Base-by-base conservation (phyloP, 1,140 invertebrate species). In the Drosophila varians region DNA sequence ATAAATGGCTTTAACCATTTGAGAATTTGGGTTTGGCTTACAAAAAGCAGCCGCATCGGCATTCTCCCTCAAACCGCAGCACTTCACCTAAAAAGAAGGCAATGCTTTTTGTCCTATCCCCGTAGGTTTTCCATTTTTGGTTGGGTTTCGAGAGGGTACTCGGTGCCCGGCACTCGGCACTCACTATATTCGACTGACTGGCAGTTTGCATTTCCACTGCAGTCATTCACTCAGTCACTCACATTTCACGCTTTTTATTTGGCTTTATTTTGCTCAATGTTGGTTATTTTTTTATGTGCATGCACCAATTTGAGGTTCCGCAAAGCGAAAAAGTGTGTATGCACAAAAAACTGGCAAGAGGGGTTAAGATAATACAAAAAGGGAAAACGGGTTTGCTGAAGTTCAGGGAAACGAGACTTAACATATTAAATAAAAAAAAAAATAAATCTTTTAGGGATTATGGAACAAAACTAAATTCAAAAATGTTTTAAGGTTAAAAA, bases 1-100 rank as follows among this genome's bases (percentile, higher is more conserved):
- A 83, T 84, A 83, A 83, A 83, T 83, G 80, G 84, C 79, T 83
- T 84, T 79, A 72, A 79, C 75, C 79, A 84, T 84, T 84, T 74
- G 71, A 62, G 36, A 71, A 71, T 61, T 31, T 31, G 57, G 40
- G 21, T 12, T 25, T 26, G 62, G 52, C 16, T 43, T 18, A 51
- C 45, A 82, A 74, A 83, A 77, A 74, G 52, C 58, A 21, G 46
- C 46, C 58, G 60, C 60, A 66, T 34, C 64, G 60, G 38, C 78
- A 68, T 71, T 60, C 38, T 38, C 57, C 72, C 28, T 57, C 46
- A 54, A 62, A 57, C 71, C 71, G 56, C 79, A 83, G 80, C 60
- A 83, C 74, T 84, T 78, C 65, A 75, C 56, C 71, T 60, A 48
- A 57, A 79, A 86, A 79, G 71, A 79, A 83, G 79, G 79, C 80